These are phyloP conservation scores for Hypolimnas misippus DNA, from an alignment of 2,888 invertebrate species.

Conservation along the genomic window DNA sequence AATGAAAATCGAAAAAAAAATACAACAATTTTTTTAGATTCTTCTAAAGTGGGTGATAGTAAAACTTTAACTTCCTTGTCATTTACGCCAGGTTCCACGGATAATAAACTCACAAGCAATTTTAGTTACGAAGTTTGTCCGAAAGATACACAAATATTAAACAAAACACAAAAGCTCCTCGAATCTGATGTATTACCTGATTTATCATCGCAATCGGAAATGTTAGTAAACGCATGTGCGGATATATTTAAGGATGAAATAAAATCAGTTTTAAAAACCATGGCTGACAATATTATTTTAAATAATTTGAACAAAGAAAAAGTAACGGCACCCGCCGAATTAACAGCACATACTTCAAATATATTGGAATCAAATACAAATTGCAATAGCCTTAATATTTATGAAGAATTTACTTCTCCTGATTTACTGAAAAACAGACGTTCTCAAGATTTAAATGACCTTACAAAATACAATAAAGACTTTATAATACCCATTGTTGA, in stretches of 20 bases:
- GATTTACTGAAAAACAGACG: conserved; percentile 5
- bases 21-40: background rate
- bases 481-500: background rate
- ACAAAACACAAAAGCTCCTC: background rate
- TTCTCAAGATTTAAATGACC: background rate
- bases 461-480: background rate
- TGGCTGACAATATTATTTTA: conserved; percentile 5
- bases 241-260: conserved; percentile 9
- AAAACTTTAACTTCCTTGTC: background rate
- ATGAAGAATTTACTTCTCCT: background rate
- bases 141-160: background rate
- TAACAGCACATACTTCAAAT: background rate
- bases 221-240: background rate
- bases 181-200: background rate
- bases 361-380: background rate
- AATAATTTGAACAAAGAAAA: background rate
- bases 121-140: background rate
- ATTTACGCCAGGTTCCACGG: background rate
- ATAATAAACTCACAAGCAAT: background rate
- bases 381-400: background rate
- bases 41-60: background rate
- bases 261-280: conserved; percentile 7
- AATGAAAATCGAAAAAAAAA: background rate
- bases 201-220: background rate
- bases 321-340: background rate